Conservation (phyloP, 2,113 vertebrate species). For the Callithrix jacchus region DNA sequence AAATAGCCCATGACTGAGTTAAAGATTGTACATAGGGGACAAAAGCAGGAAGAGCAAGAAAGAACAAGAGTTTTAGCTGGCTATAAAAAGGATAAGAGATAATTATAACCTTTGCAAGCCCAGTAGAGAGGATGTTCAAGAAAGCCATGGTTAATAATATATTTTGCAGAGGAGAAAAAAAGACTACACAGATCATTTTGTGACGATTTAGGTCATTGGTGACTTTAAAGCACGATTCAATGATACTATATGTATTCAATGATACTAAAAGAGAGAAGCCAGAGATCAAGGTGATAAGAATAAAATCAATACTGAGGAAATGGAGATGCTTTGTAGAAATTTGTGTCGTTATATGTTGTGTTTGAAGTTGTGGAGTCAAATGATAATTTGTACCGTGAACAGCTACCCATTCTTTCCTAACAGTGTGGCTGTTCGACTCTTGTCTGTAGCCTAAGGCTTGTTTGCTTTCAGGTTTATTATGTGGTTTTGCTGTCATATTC, state of each 20-base stretch:
- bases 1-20: neutral
- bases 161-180: neutral
- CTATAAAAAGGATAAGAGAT: neutral
- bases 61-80: neutral
- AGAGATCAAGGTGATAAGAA: slow-evolving; percentile 15
- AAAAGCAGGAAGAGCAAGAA: neutral
- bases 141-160: neutral
- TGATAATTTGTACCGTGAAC: neutral
- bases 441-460: neutral
- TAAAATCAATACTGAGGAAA: slow-evolving; percentile 42
- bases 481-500: neutral
- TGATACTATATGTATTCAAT: neutral
- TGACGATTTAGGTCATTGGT: slow-evolving; percentile 5
- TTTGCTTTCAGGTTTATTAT: slow-evolving; percentile 2
- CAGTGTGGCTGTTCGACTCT: neutral
- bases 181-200: neutral
- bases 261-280: neutral
- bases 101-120: neutral
- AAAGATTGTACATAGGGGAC: neutral
- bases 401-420: neutral
- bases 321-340: neutral
- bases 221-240: slow-evolving; percentile 19
- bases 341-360: neutral
- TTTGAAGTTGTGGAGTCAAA: neutral
- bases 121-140: slow-evolving; percentile 20